Evolutionary conservation across 2,888 invertebrate species (phyloP), one percentile per base, ranked within the genome.

Genomic region (Drosophila leonis): DNA sequence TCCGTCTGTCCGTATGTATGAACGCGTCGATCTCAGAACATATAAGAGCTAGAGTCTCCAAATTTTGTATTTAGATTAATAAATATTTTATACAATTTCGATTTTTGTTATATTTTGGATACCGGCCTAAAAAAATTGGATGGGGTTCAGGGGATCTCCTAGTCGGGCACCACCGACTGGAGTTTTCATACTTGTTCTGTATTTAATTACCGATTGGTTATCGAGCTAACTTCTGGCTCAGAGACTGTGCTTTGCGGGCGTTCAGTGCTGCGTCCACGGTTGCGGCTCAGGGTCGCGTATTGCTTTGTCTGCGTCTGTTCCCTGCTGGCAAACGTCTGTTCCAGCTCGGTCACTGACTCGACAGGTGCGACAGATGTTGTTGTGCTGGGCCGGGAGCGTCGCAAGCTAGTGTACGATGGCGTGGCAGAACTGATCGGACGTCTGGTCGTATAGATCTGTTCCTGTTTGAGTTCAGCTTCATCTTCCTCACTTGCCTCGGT

Each of bases 371-470:
- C 41, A 27, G 63, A 64, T 0, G 54, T 46, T 4, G 80, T 94
- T 0, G 80, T 94, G 0, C 94, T 93, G 15, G 95, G 95, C 82
- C 95, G 94, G 0, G 95, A 94, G 70, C 97, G 94, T 52, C 95
- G 93, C 33, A 97, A 96, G 61, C 95, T 96, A 0, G 96, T 95
- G 82, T 97, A 97, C 75, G 96, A 95, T 0, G 94, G 93, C 10
- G 94, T 94, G 24, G 92, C 91, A 12, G 92, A 70, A 13, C 75
- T 71, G 2, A 74, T 49, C 0, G 90, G 77, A 33, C 87, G 84
- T 10, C 67, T 78, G 0, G 89, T 90, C 18, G 79, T 80, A 24
- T 67, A 42, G 55, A 18, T 1, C 15, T n/a, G 64, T 7, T 75
- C 42, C 15, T 27, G 54, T 18, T 57, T 37, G 15, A 13, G 1